A percentile compares a stretch with the other conserved stretches of the same genome.
Evolutionary conservation across 1,140 invertebrate genomes (phyloP).

Genomic region (Holcopasites calliopsidis): DNA sequence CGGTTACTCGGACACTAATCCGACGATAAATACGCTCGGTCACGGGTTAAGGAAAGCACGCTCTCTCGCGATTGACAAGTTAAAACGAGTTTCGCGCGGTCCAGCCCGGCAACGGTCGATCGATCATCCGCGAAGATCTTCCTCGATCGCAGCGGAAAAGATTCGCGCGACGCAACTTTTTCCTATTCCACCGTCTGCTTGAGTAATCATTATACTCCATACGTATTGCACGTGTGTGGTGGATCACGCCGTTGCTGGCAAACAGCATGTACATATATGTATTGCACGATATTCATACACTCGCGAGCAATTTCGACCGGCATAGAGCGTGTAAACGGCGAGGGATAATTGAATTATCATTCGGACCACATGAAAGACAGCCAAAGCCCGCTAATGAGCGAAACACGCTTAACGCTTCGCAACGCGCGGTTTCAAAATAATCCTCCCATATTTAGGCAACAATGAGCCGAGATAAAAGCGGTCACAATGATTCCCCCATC

Average conservation of each 20-base stretch:
- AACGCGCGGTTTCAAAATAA: constrained; percentile 22
- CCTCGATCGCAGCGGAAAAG: background rate
- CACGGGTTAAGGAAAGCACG: constrained; percentile 39
- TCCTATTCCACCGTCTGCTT: background rate
- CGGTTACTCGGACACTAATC: constrained; percentile 30
- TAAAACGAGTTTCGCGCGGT: constrained; percentile 37
- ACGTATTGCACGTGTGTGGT: constrained; percentile 59
- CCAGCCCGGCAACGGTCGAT: constrained; percentile 25
- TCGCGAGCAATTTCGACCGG: constrained; percentile 38
- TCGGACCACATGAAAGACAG: constrained; percentile 52
- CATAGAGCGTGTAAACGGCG: constrained; percentile 42
- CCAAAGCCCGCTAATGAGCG: constrained; percentile 39
- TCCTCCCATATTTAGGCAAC: constrained; percentile 22
- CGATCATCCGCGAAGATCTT: constrained; percentile 2
- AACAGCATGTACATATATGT: background rate
- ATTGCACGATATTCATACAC: constrained; percentile 52
- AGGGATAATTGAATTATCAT: constrained; percentile 64
- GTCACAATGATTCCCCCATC: constrained; percentile 12
- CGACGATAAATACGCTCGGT: constrained; percentile 41
- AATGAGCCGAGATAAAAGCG: constrained; percentile 31
- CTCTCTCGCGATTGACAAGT: constrained; percentile 40
- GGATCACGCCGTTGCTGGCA: constrained; percentile 15
- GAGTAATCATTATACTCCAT: background rate
- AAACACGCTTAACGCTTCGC: constrained; percentile 29
- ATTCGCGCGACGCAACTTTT: background rate